Base-by-base conservation (phyloP, 2,797 vertebrate genomes). In the Pempheris klunzingeri region DNA sequence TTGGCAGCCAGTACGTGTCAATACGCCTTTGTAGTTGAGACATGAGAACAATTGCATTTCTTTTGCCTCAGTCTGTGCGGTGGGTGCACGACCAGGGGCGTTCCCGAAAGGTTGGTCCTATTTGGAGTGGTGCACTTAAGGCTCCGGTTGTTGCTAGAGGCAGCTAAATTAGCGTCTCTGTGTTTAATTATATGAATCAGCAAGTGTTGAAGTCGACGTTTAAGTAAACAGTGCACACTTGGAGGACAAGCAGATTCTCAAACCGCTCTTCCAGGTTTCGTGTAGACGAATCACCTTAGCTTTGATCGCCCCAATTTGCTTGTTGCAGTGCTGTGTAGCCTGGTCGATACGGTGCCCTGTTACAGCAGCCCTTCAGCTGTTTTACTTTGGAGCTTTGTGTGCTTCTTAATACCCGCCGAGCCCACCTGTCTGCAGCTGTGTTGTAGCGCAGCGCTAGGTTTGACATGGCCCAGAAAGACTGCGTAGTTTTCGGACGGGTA, bases 11-110 rank as follows among this genome's bases (percentile, higher is more conserved):
- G 12, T 57, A 52, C 46, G 34, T 22, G 61, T 84, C 63, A 85
- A 76, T 80, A 75, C 64, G 78, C 50, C 69, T 86, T 78, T 72
- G 79, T 80, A 82, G 84, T 74, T 77, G 79, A 89, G 93, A 93
- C 78, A 96, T 95, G 95, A 94, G 87, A 92, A 91, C 75, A 90
- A 85, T 86, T 85, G 88, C 82, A 87, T 79, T 86, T 86, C 69
- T 85, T 89, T 89, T 86, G 88, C 83, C 71, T 81, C 66, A 81
- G 81, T 93, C 82, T 90, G 88, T 88, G 88, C 87, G 78, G 90
- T 83, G 90, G 92, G 89, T 95, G 92, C 93, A 88, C 92, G 92
- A 91, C 91, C 94, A 95, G 95, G 95, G 95, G 94, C 94, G 95
- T 95, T 95, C 93, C 94, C 94, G 87, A 73, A 91, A 92, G 94